Conservation (phyloP, 2,113 vertebrate genomes). For the Willisornis vidua region DNA sequence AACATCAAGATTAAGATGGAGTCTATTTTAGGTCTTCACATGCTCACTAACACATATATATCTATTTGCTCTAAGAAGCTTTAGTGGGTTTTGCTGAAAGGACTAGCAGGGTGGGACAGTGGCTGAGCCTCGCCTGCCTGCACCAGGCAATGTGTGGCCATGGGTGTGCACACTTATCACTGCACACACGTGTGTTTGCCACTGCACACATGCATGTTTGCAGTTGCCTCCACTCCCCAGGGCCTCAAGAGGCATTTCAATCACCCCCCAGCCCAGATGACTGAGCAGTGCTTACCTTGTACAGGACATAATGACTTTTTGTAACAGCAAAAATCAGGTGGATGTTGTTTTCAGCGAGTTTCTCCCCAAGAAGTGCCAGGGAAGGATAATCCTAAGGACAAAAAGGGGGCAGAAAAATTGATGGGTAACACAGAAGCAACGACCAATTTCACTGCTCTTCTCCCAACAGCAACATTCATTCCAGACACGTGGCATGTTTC, state of each 20-base stretch:
- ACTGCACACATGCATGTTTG: fast-evolving
- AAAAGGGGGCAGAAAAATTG: not conserved
- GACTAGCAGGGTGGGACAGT: fast-evolving
- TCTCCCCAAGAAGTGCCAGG: constrained; percentile 93
- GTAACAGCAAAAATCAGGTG: constrained; percentile 96
- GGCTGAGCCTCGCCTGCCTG: not conserved
- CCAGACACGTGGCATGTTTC: not conserved
- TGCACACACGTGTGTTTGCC: not conserved
- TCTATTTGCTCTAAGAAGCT: constrained; percentile 48
- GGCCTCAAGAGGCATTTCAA: not conserved
- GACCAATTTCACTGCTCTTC: not conserved
- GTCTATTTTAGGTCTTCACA: constrained; percentile 50
- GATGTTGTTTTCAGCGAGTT: constrained; percentile 96
- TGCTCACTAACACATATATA: not conserved
- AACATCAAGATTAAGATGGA: constrained; percentile 15
- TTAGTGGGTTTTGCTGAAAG: constrained; percentile 2
- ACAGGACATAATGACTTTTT: constrained; percentile 89
- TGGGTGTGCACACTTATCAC: fast-evolving
- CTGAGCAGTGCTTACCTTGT: constrained; percentile 80
- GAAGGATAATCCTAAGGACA: constrained; percentile 91
- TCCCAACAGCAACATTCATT: not conserved
- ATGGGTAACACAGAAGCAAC: not conserved
- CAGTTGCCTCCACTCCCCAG: not conserved
- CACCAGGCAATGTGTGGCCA: not conserved
- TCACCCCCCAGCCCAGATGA: fast-evolving